Conservation (phyloP, 2,888 invertebrate genomes). For the Nesidiocoris tenuis region DNA sequence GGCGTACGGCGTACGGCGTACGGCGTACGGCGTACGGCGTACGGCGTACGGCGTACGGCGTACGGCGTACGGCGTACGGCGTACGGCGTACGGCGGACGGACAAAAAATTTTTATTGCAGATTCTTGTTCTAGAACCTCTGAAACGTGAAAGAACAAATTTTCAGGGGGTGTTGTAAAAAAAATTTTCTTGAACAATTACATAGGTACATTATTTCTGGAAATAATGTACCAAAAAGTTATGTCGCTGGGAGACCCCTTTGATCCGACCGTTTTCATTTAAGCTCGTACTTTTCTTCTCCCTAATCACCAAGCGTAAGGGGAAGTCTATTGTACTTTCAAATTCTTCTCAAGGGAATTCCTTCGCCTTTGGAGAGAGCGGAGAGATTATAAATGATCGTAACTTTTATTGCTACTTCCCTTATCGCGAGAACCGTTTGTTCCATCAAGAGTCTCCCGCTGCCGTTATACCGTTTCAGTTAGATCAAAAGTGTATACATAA, state of each 20-base stretch:
- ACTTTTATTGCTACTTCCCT: constrained; percentile 16
- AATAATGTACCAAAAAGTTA: too few relatives aligned
- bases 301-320: constrained; percentile 22
- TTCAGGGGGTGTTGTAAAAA: too few relatives aligned
- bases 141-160: too few relatives aligned
- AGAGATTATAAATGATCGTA: constrained; percentile 8
- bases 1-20: too few relatives aligned
- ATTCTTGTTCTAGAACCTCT: too few relatives aligned
- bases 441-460: background rate
- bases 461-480: background rate
- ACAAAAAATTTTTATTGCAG: too few relatives aligned
- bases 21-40: too few relatives aligned
- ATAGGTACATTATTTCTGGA: too few relatives aligned
- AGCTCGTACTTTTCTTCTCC: constrained; percentile 28
- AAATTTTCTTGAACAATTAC: too few relatives aligned
- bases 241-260: constrained; percentile 22
- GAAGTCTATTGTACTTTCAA: constrained; percentile 29
- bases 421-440: background rate
- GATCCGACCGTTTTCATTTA: constrained; percentile 35
- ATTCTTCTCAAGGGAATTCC: constrained; percentile 27
- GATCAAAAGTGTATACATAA: constrained; percentile 1
- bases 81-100: too few relatives aligned
- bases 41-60: too few relatives aligned
- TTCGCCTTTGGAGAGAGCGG: background rate
- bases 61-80: too few relatives aligned